Base-by-base conservation (phyloP, 1,140 invertebrate species). In the Drosophila gunungcola region DNA sequence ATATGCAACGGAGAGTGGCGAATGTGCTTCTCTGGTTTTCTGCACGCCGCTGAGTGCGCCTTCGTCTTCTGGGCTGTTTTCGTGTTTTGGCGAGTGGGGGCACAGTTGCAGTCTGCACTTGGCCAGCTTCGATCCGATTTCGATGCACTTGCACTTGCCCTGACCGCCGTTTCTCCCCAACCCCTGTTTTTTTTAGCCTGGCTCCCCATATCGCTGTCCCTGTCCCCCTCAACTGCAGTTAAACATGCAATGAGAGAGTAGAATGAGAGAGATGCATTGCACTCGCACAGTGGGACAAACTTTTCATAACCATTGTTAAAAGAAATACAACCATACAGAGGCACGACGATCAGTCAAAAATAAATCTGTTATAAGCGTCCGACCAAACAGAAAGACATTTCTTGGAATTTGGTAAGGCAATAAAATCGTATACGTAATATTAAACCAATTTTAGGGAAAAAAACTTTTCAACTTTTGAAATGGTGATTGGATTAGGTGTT, bases 51-150 rank as follows among this genome's bases (percentile, higher is more conserved):
- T 70, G 60, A 78, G 56, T 78, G 51, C 73, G 81, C 78, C 81
- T 85, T 81, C 82, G 81, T 86, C 81, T 85, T 69, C 77, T 74
- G 80, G 73, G 68, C 43, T 81, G 82, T 85, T 55, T 86, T 84
- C 70, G 48, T 81, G 82, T 85, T 55, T 86, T 84, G 75, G 82
- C 68, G 69, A 54, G 73, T 85, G 77, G 81, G 78, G 76, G 72
- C 65, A 76, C 54, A 63, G 48, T 65, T 58, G 73, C 42, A 65
- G 63, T 42, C 45, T 67, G 63, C 60, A 49, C 49, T 52, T 36
- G 9, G 49, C 46, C 34, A n/a, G 58, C 11, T 29, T 32, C 25
- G 58, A 64, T 38, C 45, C 46, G 67, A 79, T 52, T 79, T 58
- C 61, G 78, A 49, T 75, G 73, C 73, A 75, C 72, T 75, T 73